phyloP scores from a whole-genome alignment of 2,888 invertebrate species.

The Ormia ochracea region DNA sequence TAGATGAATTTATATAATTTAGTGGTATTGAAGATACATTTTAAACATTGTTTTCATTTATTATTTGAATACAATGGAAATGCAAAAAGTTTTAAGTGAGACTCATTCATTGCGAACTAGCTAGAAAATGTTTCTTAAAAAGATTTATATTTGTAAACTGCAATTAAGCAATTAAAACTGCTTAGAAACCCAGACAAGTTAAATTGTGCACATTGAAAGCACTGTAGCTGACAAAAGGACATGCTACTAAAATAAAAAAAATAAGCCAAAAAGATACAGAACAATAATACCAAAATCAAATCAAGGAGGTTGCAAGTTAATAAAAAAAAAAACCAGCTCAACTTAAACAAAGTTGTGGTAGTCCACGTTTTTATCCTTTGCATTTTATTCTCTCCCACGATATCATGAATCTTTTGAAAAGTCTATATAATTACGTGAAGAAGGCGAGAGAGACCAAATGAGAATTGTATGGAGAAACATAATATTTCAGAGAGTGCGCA shows the following conservation, averaged over 20 bases:
- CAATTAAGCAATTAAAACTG: not conserved
- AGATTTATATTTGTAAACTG: not conserved
- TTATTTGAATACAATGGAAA: too few species aligned
- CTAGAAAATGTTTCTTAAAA: not conserved
- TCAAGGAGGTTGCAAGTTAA: slow-evolving; percentile 34
- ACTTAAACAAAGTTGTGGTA: slow-evolving; percentile 55
- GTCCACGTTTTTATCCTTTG: slow-evolving; percentile 47
- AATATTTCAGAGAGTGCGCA: slow-evolving; percentile 12
- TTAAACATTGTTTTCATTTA: not conserved
- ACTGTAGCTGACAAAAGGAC: not conserved
- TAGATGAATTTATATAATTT: too few species aligned
- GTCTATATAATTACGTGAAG: not conserved
- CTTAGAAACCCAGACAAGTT: slow-evolving; percentile 13
- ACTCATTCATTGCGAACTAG: too few species aligned
- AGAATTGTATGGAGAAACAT: not conserved
- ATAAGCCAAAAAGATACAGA: slow-evolving; percentile 6
- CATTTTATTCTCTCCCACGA: not conserved
- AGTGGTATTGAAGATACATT: too few species aligned
- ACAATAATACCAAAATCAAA: not conserved
- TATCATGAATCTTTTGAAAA: not conserved
- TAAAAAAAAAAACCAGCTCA: slow-evolving; percentile 35
- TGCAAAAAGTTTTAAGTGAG: too few species aligned
- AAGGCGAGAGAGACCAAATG: not conserved
- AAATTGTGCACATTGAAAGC: slow-evolving; percentile 15
- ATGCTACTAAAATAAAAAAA: not conserved